Percentiles rank a stretch among this genome's conserved stretches.
phyloP scores from a whole-genome alignment of 37 sponge, comb jelly and placozoan species.

The Halichondria panicea region DNA sequence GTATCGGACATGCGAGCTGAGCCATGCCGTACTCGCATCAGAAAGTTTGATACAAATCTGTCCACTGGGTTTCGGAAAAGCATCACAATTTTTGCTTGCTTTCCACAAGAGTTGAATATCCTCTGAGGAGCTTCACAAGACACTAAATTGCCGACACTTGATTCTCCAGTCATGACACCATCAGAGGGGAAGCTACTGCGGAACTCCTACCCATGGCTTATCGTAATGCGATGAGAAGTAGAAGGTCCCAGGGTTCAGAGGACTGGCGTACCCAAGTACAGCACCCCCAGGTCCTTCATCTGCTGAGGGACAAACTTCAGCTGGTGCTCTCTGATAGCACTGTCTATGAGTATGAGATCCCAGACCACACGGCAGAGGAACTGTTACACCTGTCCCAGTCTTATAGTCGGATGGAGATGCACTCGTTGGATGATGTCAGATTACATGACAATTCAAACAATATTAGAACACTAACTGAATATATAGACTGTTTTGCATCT shows the following conservation, averaged over 20 bases:
- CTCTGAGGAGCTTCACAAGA: conserved; percentile 40
- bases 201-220: no score
- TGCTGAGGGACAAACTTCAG: conserved; percentile 16
- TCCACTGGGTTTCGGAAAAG: conserved; percentile 41
- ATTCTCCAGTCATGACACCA: conserved; percentile 40
- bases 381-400: conserved; percentile 6
- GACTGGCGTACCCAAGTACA: conserved; percentile 21
- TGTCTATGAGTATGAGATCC: conserved; percentile 47
- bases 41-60: conserved; percentile 50
- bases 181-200: no score
- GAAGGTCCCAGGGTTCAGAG: conserved; percentile 13
- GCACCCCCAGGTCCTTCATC: conserved; percentile 20
- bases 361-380: conserved; percentile 45
- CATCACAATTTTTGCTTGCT: conserved; percentile 29
- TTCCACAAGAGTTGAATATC: conserved; percentile 47
- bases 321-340: conserved; percentile 8
- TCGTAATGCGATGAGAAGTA: no score
- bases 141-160: conserved; percentile 36
- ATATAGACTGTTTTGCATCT: no score
- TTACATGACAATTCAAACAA: no score
- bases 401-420: conserved; percentile 24
- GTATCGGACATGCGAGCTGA: background rate
- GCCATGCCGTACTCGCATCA: conserved; percentile 19
- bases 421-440: no score
- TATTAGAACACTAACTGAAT: no score